phyloP scores from a whole-genome alignment of 1,140 invertebrate genomes.

The Pseudomyrmex flavicornis region DNA sequence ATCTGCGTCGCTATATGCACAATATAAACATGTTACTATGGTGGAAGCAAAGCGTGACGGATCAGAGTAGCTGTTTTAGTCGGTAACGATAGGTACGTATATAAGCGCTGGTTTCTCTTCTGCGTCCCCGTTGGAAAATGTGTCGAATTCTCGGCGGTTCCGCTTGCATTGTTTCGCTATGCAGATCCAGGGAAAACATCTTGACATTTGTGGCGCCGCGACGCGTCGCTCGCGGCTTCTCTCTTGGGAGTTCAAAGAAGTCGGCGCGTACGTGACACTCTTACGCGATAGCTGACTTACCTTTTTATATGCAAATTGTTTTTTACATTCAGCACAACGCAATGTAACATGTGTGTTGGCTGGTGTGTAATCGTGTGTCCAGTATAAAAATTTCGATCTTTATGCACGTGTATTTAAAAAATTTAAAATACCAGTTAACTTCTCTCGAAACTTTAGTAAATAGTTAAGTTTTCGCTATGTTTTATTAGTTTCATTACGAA shows the following conservation, averaged over 20 bases:
- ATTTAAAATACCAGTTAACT: too few species aligned
- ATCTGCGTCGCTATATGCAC: not conserved
- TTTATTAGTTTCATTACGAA: too few species aligned
- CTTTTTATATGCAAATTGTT: not conserved
- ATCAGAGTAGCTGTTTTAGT: constrained; percentile 16
- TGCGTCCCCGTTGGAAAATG: constrained; percentile 7
- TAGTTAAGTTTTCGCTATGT: too few species aligned
- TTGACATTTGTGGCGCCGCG: constrained; percentile 40
- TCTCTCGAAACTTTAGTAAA: too few species aligned
- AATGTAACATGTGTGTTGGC: not conserved
- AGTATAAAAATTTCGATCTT: too few species aligned
- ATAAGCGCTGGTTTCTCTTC: not conserved
- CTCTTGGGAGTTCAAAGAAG: constrained; percentile 36
- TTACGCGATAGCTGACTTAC: constrained; percentile 4
- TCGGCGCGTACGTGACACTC: constrained; percentile 12
- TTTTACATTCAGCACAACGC: not conserved
- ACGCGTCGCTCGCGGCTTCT: constrained; percentile 25
- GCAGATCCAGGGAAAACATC: constrained; percentile 44
- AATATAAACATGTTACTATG: not conserved
- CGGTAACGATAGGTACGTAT: not conserved
- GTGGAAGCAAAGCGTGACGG: not conserved
- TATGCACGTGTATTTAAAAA: too few species aligned
- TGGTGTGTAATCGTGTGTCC: too few species aligned
- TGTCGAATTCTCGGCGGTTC: constrained; percentile 11
- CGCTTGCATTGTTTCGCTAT: constrained; percentile 46